Evolutionary conservation across 1,140 invertebrate genomes (phyloP).

Genomic region (Muscidifurax raptorellus): DNA sequence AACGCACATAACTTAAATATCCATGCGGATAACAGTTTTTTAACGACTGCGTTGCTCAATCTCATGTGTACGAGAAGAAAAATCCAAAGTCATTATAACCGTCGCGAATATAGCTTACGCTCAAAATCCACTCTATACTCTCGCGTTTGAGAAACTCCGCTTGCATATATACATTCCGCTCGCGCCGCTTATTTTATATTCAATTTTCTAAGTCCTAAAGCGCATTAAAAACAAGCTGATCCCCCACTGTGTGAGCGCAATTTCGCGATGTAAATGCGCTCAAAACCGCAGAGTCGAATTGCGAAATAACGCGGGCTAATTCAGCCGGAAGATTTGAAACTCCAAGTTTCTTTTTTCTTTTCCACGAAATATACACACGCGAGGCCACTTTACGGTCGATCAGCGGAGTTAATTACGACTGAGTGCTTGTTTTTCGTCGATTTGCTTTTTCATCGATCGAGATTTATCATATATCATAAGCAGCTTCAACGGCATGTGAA

Average conservation of each 20-base stretch:
- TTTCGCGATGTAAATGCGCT: slow-evolving; percentile 3
- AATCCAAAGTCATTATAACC: background rate
- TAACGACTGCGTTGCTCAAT: background rate
- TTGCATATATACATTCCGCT: background rate
- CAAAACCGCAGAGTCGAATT: slow-evolving; percentile 32
- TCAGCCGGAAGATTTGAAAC: background rate
- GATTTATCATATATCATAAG: background rate
- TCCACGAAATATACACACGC: background rate
- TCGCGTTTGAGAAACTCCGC: too few species aligned
- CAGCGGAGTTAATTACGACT: background rate
- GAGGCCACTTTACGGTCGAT: background rate
- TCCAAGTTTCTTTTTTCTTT: background rate
- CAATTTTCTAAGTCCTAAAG: slow-evolving; percentile 28
- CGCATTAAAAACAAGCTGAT: slow-evolving; percentile 10
- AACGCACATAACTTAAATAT: background rate
- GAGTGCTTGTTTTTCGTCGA: background rate
- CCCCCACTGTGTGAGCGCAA: background rate
- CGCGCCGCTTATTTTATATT: slow-evolving; percentile 4
- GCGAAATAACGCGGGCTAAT: slow-evolving; percentile 9
- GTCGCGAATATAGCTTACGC: background rate
- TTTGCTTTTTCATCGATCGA: background rate
- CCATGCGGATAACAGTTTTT: background rate
- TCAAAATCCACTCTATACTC: too few species aligned
- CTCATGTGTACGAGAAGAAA: background rate
- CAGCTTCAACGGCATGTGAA: background rate